Percentiles rank a stretch among this genome's conserved stretches.
These are phyloP conservation scores for Melieria picta DNA, from an alignment of 2,888 invertebrate genomes.

Conservation along the genomic window DNA sequence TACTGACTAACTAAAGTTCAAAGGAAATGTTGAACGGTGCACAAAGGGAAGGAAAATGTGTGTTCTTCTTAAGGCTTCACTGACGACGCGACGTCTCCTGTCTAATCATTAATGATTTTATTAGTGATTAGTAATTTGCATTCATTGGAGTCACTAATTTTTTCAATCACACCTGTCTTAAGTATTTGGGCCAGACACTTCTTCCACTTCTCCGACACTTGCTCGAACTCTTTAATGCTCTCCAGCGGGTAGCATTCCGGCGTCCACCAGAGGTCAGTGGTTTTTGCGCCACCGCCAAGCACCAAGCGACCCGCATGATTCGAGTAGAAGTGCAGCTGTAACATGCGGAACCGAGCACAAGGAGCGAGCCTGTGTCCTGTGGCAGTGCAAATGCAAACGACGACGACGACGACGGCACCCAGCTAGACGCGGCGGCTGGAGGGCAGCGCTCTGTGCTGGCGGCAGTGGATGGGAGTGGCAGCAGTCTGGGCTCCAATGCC, in stretches of 20 bases:
- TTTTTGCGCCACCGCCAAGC: constrained; percentile 67
- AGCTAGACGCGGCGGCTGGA: constrained; percentile 2
- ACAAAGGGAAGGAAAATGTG: background rate
- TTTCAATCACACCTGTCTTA: constrained; percentile 68
- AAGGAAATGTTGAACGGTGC: background rate
- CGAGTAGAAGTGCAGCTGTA: constrained; percentile 86
- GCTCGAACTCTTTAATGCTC: constrained; percentile 88
- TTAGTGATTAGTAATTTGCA: background rate
- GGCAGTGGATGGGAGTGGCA: constrained; percentile 7
- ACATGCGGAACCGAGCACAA: constrained; percentile 71
- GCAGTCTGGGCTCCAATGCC: background rate
- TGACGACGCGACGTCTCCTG: background rate
- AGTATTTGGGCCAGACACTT: constrained; percentile 79
- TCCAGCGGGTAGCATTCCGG: constrained; percentile 79
- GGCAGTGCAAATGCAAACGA: background rate
- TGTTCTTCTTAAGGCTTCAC: background rate
- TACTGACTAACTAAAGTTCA: background rate
- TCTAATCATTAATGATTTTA: background rate
- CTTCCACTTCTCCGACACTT: constrained; percentile 80
- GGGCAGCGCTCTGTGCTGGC: constrained; percentile 3
- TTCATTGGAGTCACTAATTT: background rate
- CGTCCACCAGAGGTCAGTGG: constrained; percentile 54
- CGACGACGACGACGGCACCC: constrained; percentile 9
- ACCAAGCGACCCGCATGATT: constrained; percentile 77
- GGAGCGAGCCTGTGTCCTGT: background rate